A percentile compares a stretch with the other conserved stretches of the same genome.
phyloP scores from a whole-genome alignment of 2,797 vertebrate genomes.

The Parauchenoglanis punctatus region DNA sequence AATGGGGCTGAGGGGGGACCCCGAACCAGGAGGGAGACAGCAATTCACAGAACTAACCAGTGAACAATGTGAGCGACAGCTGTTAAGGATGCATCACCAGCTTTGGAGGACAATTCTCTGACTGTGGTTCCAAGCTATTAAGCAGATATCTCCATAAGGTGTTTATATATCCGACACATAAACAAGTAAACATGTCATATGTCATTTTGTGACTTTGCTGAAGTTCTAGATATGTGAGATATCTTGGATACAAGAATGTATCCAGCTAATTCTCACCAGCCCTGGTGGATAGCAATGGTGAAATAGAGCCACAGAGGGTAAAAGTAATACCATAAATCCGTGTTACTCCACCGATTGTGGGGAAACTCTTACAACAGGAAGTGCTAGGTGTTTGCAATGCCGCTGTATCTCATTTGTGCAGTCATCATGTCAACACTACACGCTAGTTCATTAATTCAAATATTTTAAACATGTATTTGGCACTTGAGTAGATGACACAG shows the following conservation, averaged over 20 bases:
- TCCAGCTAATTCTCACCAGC: background rate
- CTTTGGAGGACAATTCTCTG: background rate
- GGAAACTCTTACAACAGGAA: background rate
- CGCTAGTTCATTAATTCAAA: background rate
- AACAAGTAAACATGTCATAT: background rate
- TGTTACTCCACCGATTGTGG: background rate
- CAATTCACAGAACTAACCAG: background rate
- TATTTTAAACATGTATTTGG: slow-evolving; percentile 2
- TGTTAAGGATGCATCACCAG: background rate
- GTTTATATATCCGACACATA: background rate
- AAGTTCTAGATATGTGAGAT: background rate
- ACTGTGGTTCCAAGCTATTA: background rate
- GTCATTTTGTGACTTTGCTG: background rate
- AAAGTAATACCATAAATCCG: background rate
- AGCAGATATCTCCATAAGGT: background rate
- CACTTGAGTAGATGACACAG: background rate
- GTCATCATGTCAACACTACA: background rate
- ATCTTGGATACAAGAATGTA: background rate
- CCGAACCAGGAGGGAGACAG: background rate
- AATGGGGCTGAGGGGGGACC: background rate
- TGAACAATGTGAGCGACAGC: background rate
- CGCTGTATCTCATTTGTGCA: background rate
- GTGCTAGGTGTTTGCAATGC: background rate
- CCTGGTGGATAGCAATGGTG: background rate
- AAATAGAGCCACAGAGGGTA: background rate